Evolutionary conservation across 2,113 vertebrate genomes (phyloP).

Genomic region (Cairina moschata): DNA sequence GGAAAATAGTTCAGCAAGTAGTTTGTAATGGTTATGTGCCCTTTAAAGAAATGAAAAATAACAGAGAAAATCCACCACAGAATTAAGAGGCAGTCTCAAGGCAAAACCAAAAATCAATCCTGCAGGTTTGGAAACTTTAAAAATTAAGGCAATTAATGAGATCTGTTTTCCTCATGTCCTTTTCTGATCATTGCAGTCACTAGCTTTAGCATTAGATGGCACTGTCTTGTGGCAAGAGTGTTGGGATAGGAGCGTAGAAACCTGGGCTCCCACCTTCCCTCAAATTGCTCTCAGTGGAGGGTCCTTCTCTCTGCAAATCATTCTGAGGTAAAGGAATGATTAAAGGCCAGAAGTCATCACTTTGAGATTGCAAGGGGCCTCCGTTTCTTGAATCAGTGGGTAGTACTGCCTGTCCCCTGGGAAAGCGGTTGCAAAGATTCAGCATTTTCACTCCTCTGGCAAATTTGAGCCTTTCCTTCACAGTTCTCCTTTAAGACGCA

Average conservation of each 20-base stretch:
- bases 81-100: neutral
- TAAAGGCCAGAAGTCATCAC: neutral
- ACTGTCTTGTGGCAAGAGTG: neutral
- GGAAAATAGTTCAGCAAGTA: constrained; percentile 94
- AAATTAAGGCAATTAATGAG: neutral
- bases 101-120: neutral
- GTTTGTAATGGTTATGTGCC: constrained; percentile 92
- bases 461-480: neutral
- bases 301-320: neutral
- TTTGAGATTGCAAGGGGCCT: neutral
- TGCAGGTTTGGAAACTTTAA: neutral
- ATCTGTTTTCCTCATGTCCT: neutral
- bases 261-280: neutral
- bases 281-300: neutral
- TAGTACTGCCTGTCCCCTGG: neutral
- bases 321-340: neutral
- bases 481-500: neutral
- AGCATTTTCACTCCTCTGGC: neutral
- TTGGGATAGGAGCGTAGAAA: neutral
- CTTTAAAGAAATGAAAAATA: constrained; percentile 73
- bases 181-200: neutral
- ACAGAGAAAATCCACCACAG: neutral
- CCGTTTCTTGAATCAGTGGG: neutral
- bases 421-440: neutral
- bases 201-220: neutral